Base-by-base conservation (phyloP, 1,140 invertebrate species). In the Drosophila guanche region DNA sequence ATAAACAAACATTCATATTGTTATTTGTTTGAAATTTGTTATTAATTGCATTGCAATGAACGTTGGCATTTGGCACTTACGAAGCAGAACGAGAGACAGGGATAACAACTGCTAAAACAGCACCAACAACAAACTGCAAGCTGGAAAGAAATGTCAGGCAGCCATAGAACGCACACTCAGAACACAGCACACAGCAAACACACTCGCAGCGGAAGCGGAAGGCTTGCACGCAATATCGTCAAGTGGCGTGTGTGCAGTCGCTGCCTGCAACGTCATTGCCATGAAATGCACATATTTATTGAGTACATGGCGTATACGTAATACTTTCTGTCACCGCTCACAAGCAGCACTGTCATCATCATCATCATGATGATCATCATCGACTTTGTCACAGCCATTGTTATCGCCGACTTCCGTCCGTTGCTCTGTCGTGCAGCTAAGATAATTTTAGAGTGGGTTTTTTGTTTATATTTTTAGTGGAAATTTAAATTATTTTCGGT, bases 281-380 rank as follows among this genome's bases (percentile, higher is more conserved):
- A 50, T 85, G 76, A 79, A 84, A 69, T 85, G 68, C 76, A 76
- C 63, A 80, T 74, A 80, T 79, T 69, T 80, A 85, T 85, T 76
- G 81, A 77, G 63, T 73, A 59, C 81, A 80, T 76, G 68, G 76
- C 63, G 71, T 73, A 76, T 79, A 65, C 59, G 72, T 76, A 79
- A 79, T 76, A 78, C 62, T 10, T n/a, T 12, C 40, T 40, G 33
- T 1, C 67, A 63, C 60, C 41, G 62, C 54, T 43, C 25, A 54
- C 57, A 56, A 20, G 40, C 54, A 66, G 23, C 10, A 16, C 14
- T 52, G 14, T 10, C 6, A 33, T 20, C 8, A 12, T 54, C 52
- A 20, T 12, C 37, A n/a, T 6, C 52, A 41, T 5, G 22, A 27
- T 43, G 40, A 22, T 41, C 40, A 43, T 33, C 50, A 37, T 55